These are phyloP conservation scores for Paraescarpia echinospica DNA, from an alignment of 1,140 invertebrate species.

Conservation along the genomic window DNA sequence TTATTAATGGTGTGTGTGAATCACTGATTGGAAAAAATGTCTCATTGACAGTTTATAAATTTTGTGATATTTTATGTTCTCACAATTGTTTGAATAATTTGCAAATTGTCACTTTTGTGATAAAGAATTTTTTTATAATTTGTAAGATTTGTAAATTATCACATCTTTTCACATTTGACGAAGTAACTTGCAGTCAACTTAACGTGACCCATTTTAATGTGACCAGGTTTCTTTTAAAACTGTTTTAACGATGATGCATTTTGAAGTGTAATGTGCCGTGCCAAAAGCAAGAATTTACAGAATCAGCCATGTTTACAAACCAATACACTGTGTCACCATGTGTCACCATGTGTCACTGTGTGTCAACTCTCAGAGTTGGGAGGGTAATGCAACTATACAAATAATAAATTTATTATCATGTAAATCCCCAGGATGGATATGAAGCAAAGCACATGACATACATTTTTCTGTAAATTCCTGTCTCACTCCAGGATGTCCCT, in stretches of 20 bases:
- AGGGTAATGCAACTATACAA: not conserved
- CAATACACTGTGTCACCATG: not conserved
- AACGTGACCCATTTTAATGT: not conserved
- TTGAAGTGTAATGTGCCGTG: not conserved
- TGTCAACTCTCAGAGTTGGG: not conserved
- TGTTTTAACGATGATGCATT: not conserved
- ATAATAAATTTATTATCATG: not conserved
- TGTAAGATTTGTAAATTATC: not conserved
- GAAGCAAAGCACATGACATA: no score
- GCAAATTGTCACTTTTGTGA: not conserved
- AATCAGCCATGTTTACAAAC: not conserved
- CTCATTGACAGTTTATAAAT: not conserved
- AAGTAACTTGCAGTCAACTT: not conserved
- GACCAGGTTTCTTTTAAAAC: not conserved
- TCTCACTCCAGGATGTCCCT: not conserved
- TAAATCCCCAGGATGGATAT: not conserved
- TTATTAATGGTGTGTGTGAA: not conserved
- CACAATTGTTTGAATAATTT: not conserved
- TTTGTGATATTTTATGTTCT: not conserved
- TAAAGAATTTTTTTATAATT: not conserved
- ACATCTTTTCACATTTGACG: not conserved
- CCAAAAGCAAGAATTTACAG: not conserved
- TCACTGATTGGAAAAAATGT: not conserved
- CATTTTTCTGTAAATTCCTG: not conserved
- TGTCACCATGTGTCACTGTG: no score